Evolutionary conservation across 2,797 vertebrate species (phyloP), one percentile per base, ranked within the genome.

Genomic region (Smutsia gigantea): DNA sequence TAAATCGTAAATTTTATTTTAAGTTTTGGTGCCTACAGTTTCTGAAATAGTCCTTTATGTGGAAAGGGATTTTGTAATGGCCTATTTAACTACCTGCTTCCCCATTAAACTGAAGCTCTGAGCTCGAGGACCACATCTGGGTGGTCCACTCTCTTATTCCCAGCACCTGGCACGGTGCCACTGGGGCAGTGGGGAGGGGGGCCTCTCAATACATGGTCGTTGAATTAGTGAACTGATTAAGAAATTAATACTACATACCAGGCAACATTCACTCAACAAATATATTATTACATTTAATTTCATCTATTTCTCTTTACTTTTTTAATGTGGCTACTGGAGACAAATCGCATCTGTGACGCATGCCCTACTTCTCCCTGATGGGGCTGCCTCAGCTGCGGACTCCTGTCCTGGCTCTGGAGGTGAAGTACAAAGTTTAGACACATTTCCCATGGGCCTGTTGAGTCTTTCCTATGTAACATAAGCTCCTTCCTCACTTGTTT

Each of bases 1-100:
- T 96, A 75, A 91, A 84, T 91, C 93, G 82, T 95, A 96, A 81
- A 92, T 96, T 95, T 92, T 91, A 77, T 64, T 77, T 95, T 92
- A 94, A 75, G 88, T 90, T 96, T 95, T 72, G 74, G 69, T 63
- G 83, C 82, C 89, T 92, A 78, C 1, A 19, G 93, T 75, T 92
- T 69, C 95, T 93, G 87, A 66, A 69, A 49, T 49, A 39, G 53
- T 82, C 94, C 68, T 27, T 71, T 72, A 29, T 19, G 63, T 66
- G 85, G 82, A 93, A 66, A 61, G 46, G 78, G 49, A 59, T 55
- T 72, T 77, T 63, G 72, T 49, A 63, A 82, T 29, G 34, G 72
- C 66, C 66, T 82, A 0, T 59, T 90, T 61, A 84, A 83, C 61
- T 64, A 71, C 42, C 82, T 27, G 59, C 78, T 84, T 88, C 71